Evolutionary conservation across 2,113 vertebrate species (phyloP), one percentile per base, ranked within the genome.

Genomic region (Nothocercus julius): DNA sequence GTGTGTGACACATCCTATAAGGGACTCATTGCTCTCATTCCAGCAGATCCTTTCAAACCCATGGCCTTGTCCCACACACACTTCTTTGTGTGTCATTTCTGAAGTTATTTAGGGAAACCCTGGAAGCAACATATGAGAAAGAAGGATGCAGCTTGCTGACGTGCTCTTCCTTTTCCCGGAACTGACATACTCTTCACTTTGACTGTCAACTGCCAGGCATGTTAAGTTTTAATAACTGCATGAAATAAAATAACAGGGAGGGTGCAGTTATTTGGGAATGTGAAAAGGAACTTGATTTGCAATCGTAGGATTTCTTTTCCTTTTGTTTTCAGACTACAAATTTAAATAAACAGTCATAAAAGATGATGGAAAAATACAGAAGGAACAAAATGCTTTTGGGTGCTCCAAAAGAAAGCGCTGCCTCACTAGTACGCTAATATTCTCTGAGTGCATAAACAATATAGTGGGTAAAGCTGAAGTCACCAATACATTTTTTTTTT

Each of bases 111-210:
- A 69, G 53, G 92, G 96, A 95, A 94, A 82, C 77, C 51, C 34
- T 49, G 86, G 81, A 69, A 89, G 73, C 74, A 89, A 62, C 81
- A 0, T 73, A 49, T 1, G 1, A 54, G 74, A 38, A 68, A 94
- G 62, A 27, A 95, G 78, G 94, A 94, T 95, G 92, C 91, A 93
- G 94, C 94, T 95, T 97, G 96, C 92, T 96, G 94, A 94, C 91
- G 58, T 54, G 67, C 34, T 62, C 94, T 97, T 97, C 96, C 96
- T 96, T 84, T 96, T 84, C 90, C 96, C 88, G 96, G 96, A 97
- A 93, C 88, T 97, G 95, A 97, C 38, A 66, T 95, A 56, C 64
- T 92, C 12, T 0, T 76, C 70, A 12, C 5, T 2, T 87, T 82
- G 81, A 82, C 66, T 93, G 91, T 76, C 84, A 94, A 94, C 84